These are phyloP conservation scores for Zosterops borbonicus DNA, from an alignment of 2,113 vertebrate genomes.

Conservation along the genomic window DNA sequence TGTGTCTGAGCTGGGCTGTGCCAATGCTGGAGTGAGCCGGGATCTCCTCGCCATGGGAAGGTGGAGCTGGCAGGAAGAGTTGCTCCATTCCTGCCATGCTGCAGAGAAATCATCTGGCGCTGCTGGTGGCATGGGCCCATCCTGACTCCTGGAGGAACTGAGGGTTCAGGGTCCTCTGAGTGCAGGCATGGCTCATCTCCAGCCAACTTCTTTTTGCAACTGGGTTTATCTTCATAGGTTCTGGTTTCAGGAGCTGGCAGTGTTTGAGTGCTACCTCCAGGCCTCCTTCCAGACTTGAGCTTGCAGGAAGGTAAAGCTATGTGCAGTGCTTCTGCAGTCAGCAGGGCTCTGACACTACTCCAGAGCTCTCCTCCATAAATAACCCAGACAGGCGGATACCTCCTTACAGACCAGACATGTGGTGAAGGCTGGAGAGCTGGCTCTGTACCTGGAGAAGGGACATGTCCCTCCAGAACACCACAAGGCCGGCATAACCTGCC, in stretches of 20 bases:
- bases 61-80: background rate
- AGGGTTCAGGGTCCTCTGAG: background rate
- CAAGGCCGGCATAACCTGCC: accelerated
- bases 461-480: background rate
- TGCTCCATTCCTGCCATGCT: background rate
- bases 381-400: background rate
- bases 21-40: accelerated
- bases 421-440: background rate
- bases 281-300: background rate
- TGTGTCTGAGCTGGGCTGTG: accelerated
- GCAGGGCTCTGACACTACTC: background rate
- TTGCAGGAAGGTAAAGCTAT: background rate
- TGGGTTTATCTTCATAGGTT: background rate
- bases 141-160: background rate
- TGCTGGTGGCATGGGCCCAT: background rate
- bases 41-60: background rate
- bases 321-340: background rate
- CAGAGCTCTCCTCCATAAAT: conserved; percentile 1
- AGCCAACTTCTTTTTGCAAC: background rate
- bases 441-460: background rate
- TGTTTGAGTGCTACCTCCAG: background rate
- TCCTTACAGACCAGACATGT: background rate
- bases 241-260: background rate
- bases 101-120: background rate
- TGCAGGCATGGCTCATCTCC: background rate